Evolutionary conservation across 2,113 vertebrate genomes (phyloP).

Genomic region (Tinamus guttatus): DNA sequence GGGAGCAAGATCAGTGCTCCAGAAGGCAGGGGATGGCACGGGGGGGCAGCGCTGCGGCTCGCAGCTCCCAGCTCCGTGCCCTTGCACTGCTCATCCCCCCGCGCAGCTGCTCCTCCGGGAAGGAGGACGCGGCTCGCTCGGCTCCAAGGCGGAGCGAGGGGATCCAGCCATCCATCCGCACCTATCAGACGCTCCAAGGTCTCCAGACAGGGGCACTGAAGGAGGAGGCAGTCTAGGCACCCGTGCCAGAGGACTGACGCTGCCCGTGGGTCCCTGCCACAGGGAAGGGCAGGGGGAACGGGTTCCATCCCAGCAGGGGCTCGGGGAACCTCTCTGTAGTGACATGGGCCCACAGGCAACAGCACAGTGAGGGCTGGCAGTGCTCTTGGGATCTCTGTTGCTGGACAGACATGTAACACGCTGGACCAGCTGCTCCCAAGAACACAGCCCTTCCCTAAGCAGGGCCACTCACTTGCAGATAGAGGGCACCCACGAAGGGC

Average conservation of each 20-base stretch:
- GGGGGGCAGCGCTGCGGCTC: neutral
- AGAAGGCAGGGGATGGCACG: neutral
- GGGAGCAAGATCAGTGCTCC: neutral
- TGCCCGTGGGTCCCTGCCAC: neutral
- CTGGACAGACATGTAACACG: neutral
- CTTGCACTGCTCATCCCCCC: neutral
- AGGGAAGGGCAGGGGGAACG: neutral
- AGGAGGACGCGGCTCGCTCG: constrained; percentile 17
- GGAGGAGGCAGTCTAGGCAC: neutral
- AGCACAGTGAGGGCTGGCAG: neutral
- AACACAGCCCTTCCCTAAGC: neutral
- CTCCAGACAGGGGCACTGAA: neutral
- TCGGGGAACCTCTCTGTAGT: neutral
- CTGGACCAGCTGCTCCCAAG: neutral
- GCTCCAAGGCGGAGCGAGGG: neutral
- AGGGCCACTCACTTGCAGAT: neutral
- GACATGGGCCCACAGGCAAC: neutral
- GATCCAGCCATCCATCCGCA: constrained; percentile 33
- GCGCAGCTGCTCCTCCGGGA: neutral
- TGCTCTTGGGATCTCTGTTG: neutral
- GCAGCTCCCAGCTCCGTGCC: neutral
- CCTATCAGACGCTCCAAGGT: neutral
- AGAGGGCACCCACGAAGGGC: neutral
- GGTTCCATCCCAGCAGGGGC: neutral
- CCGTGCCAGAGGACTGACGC: neutral